A percentile compares a stretch with the other conserved stretches of the same genome.
These are phyloP conservation scores for Ivindomyrus marchei DNA, from an alignment of 2,113 vertebrate genomes.

Conservation along the genomic window DNA sequence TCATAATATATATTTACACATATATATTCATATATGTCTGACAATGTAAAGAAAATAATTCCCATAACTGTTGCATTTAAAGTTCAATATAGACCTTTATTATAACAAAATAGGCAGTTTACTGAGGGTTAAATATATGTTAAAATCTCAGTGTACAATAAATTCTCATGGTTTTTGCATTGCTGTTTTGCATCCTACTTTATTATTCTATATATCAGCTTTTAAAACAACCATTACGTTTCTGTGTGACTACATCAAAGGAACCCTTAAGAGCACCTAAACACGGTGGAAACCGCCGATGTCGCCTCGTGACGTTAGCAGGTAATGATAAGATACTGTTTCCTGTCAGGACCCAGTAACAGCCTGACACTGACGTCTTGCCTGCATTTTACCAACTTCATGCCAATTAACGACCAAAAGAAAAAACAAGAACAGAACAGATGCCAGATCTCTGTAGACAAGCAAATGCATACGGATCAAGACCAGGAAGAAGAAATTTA, in stretches of 20 bases:
- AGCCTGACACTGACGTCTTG: slow-evolving; percentile 20
- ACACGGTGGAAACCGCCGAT: slow-evolving; percentile 39
- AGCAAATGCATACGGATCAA: slow-evolving; percentile 22
- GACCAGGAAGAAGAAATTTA: slow-evolving; percentile 18
- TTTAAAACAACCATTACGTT: slow-evolving; percentile 43
- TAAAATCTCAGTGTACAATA: slow-evolving; percentile 80
- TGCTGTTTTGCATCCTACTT: slow-evolving; percentile 59
- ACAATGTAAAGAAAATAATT: slow-evolving; percentile 77
- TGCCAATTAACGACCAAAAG: slow-evolving; percentile 23
- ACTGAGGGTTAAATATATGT: slow-evolving; percentile 94
- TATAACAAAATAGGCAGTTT: slow-evolving; percentile 99
- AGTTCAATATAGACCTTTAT: slow-evolving; percentile 87
- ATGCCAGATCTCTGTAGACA: background rate
- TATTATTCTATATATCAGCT: slow-evolving; percentile 33
- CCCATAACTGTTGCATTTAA: slow-evolving; percentile 70
- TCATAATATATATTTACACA: slow-evolving; percentile 40
- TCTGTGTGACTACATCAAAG: slow-evolving; percentile 38
- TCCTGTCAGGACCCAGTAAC: slow-evolving; percentile 52
- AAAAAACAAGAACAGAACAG: slow-evolving; percentile 5
- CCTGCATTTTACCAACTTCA: slow-evolving; percentile 16
- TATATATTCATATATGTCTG: slow-evolving; percentile 61
- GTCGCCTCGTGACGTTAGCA: slow-evolving; percentile 48
- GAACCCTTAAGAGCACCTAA: slow-evolving; percentile 57
- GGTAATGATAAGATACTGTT: slow-evolving; percentile 50
- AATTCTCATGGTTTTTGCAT: slow-evolving; percentile 68